Percentiles rank a stretch among this genome's conserved stretches.
Evolutionary conservation across 2,888 invertebrate genomes (phyloP).

Genomic region (Cheilosia grossa): DNA sequence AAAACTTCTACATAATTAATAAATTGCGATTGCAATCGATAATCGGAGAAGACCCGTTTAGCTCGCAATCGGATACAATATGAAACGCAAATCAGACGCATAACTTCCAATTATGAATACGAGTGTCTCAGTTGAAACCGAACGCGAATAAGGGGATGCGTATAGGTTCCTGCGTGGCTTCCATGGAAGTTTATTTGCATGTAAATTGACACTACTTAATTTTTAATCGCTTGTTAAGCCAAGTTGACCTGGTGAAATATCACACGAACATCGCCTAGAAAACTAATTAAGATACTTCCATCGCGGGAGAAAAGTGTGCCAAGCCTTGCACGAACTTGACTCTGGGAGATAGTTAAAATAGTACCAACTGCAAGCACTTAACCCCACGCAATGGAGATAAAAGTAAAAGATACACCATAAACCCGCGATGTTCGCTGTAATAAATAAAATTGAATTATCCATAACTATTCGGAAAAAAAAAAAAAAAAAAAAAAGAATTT

Average conservation of each 20-base stretch:
- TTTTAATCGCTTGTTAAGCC: slow-evolving; percentile 21
- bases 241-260: too few relatives aligned
- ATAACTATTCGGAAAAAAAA: slow-evolving; percentile 24
- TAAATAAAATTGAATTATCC: slow-evolving; percentile 65
- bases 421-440: slow-evolving; percentile 26
- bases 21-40: slow-evolving; percentile 50
- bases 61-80: slow-evolving; percentile 35
- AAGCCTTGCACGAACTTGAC: background rate
- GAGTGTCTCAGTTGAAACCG: background rate
- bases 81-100: slow-evolving; percentile 52
- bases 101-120: slow-evolving; percentile 55
- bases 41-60: slow-evolving; percentile 35
- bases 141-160: slow-evolving; percentile 10
- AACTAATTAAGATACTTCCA: background rate
- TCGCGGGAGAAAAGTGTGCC: slow-evolving; percentile 10
- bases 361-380: background rate
- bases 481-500: background rate
- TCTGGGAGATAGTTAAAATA: too few relatives aligned
- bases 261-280: background rate
- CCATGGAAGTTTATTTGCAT: slow-evolving; percentile 67
- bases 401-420: slow-evolving; percentile 50
- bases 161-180: slow-evolving; percentile 12
- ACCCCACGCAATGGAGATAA: slow-evolving; percentile 55
- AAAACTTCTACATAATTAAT: slow-evolving; percentile 26
- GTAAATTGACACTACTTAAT: slow-evolving; percentile 59